These are phyloP conservation scores for Neoascia interrupta DNA, from an alignment of 2,888 invertebrate genomes.

Conservation along the genomic window DNA sequence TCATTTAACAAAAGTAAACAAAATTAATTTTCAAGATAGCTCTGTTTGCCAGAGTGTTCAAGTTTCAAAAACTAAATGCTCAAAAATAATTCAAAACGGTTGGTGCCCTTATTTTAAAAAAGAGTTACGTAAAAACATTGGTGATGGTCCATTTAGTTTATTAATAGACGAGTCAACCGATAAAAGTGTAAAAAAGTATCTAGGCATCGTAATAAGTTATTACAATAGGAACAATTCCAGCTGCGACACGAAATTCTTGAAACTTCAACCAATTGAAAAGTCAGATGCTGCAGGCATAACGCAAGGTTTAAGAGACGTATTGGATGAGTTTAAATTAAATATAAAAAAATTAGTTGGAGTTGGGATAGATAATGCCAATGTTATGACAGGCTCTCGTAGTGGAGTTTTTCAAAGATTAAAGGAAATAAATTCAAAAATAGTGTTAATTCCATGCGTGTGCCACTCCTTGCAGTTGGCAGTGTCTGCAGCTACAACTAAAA, in stretches of 20 bases:
- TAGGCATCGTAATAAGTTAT: conserved; percentile 3
- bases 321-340: not conserved
- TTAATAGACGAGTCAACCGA: conserved; percentile 1
- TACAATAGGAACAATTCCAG: not conserved
- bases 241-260: not conserved
- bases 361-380: conserved; percentile 37
- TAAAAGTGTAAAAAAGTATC: not conserved
- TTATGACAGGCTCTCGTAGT: conserved; percentile 16
- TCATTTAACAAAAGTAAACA: not conserved
- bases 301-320: not conserved
- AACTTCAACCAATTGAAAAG: not conserved
- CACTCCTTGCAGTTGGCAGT: conserved; percentile 34
- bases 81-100: not conserved
- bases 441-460: conserved; percentile 37
- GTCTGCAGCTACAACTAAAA: conserved; percentile 13
- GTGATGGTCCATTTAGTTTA: not conserved
- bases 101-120: not conserved
- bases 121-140: not conserved
- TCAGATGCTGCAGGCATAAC: not conserved
- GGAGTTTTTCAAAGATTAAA: conserved; percentile 22
- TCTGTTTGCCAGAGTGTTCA: not conserved
- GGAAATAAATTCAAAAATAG: conserved; percentile 15
- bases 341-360: conserved; percentile 6
- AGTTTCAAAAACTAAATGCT: not conserved
- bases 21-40: not conserved